Percentiles rank a stretch among this genome's conserved stretches.
These are phyloP conservation scores for Hedya salicella DNA, from an alignment of 2,888 invertebrate genomes.

Conservation along the genomic window DNA sequence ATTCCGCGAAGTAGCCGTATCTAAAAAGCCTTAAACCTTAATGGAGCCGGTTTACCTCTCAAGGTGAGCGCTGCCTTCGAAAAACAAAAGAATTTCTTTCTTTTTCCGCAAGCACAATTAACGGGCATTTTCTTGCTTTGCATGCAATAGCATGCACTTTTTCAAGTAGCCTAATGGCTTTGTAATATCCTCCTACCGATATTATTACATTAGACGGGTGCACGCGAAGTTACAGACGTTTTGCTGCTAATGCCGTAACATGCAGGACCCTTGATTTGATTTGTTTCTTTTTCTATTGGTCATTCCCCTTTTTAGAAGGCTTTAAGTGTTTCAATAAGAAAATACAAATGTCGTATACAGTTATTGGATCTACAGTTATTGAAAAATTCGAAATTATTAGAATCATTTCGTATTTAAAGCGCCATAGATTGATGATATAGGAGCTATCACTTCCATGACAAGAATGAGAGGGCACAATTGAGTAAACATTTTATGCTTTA, in stretches of 20 bases:
- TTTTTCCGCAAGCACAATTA: slow-evolving; percentile 31
- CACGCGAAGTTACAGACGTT: slow-evolving; percentile 56
- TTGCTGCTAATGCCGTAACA: slow-evolving; percentile 58
- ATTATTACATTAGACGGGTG: slow-evolving; percentile 61
- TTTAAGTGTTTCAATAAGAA: too few relatives aligned
- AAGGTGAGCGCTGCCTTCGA: slow-evolving; percentile 31
- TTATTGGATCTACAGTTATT: too few relatives aligned
- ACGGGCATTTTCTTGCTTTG: slow-evolving; percentile 41
- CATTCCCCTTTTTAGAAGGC: too few relatives aligned
- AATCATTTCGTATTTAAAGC: too few relatives aligned
- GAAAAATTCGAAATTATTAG: too few relatives aligned
- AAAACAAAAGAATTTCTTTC: slow-evolving; percentile 35
- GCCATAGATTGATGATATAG: too few relatives aligned
- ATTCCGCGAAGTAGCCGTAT: background rate
- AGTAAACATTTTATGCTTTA: too few relatives aligned
- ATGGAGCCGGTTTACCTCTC: slow-evolving; percentile 36
- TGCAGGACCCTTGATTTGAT: slow-evolving; percentile 48
- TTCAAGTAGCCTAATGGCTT: slow-evolving; percentile 61
- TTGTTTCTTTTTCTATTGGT: slow-evolving; percentile 31
- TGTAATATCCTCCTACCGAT: slow-evolving; percentile 62
- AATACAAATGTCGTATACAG: too few relatives aligned
- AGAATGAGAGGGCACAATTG: too few relatives aligned
- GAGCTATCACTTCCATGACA: too few relatives aligned
- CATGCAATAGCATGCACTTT: slow-evolving; percentile 51
- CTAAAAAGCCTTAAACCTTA: slow-evolving; percentile 20